A percentile compares a stretch with the other conserved stretches of the same genome.
These are phyloP conservation scores for Choristoneura rosaceana DNA, from an alignment of 2,888 invertebrate species.

Conservation along the genomic window DNA sequence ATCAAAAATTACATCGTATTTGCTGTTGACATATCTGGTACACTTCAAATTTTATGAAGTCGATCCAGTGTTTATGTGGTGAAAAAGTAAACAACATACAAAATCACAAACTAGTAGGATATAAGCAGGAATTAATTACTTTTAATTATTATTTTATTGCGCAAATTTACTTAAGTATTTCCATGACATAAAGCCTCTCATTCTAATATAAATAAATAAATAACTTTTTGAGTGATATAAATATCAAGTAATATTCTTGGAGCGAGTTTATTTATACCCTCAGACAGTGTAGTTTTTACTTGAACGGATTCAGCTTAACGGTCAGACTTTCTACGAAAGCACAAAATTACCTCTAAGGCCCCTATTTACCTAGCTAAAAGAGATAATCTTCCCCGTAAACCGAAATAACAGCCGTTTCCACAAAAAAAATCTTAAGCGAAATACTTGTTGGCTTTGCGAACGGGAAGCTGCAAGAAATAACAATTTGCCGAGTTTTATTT, in stretches of 20 bases:
- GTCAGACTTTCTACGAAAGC: conserved; percentile 13
- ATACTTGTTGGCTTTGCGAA: conserved; percentile 42
- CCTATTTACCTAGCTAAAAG: conserved; percentile 35
- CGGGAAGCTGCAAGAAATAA: conserved; percentile 41
- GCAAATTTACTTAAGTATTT: too few relatives aligned
- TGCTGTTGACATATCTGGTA: too few relatives aligned
- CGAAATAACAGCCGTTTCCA: conserved; percentile 51
- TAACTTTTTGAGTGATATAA: not conserved
- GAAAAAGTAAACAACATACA: too few relatives aligned
- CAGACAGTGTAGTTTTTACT: not conserved
- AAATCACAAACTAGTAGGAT: too few relatives aligned
- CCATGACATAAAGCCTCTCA: too few relatives aligned
- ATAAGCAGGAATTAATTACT: not conserved
- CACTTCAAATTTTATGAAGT: too few relatives aligned
- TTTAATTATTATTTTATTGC: too few relatives aligned
- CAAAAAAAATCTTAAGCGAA: conserved; percentile 45
- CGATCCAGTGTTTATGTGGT: too few relatives aligned
- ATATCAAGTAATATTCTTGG: not conserved
- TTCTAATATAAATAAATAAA: too few relatives aligned
- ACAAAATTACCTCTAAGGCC: conserved; percentile 34
- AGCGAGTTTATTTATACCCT: not conserved
- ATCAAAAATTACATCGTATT: too few relatives aligned
- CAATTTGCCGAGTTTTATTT: conserved; percentile 59
- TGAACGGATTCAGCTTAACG: not conserved
- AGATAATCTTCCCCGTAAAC: conserved; percentile 47